A percentile compares a stretch with the other conserved stretches of the same genome.
These are phyloP conservation scores for Macrophya alboannulata DNA, from an alignment of 2,888 invertebrate species.

Conservation along the genomic window DNA sequence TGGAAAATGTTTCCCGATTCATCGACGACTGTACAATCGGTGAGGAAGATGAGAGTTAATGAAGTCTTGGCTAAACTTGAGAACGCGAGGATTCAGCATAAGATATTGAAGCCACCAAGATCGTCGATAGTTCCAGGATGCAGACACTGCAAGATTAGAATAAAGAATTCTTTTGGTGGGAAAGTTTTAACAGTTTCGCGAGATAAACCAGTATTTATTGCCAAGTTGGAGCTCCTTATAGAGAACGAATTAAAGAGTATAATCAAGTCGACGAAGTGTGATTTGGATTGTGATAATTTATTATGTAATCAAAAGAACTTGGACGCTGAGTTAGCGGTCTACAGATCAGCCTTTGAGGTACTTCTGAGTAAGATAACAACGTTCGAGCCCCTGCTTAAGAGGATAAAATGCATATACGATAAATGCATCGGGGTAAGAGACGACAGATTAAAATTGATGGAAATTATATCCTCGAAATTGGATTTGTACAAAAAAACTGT, in stretches of 20 bases:
- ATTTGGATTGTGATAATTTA: conserved; percentile 33
- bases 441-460: conserved; percentile 74
- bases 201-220: conserved; percentile 35
- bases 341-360: conserved; percentile 76
- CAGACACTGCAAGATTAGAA: conserved; percentile 42
- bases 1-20: conserved; percentile 18
- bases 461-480: conserved; percentile 56
- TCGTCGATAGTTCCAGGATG: conserved; percentile 55
- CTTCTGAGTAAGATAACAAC: conserved; percentile 78
- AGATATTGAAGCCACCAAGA: conserved; percentile 44
- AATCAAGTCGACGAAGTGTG: conserved; percentile 23
- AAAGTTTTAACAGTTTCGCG: conserved; percentile 12
- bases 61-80: conserved; percentile 49
- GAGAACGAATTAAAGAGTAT: conserved; percentile 31
- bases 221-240: conserved; percentile 39
- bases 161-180: neutral
- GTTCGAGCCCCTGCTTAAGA: conserved; percentile 76
- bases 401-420: conserved; percentile 80
- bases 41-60: conserved; percentile 20
- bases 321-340: conserved; percentile 48
- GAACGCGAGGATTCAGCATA: neutral
- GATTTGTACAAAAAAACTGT: conserved; percentile 58
- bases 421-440: conserved; percentile 78
- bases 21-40: neutral
- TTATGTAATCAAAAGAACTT: conserved; percentile 26